Percentiles rank a stretch among this genome's conserved stretches.
Conservation (phyloP, 2,888 invertebrate genomes). For the Ectemnius lituratus region DNA sequence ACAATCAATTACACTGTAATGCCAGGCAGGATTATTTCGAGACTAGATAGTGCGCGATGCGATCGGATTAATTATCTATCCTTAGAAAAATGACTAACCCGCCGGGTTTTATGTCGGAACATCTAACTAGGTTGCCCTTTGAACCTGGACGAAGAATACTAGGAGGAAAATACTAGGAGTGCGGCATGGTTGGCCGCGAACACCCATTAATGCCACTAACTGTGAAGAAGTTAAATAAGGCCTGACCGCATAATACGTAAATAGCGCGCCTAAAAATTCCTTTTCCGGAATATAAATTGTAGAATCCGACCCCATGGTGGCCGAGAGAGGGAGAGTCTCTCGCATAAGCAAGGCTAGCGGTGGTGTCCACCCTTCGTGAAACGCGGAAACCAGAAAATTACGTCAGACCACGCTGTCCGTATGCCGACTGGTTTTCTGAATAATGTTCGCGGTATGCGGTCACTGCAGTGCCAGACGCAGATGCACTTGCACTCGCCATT, state of each 20-base stretch:
- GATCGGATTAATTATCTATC: conserved; percentile 13
- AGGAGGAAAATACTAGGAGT: conserved; percentile 21
- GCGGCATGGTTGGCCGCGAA: conserved; percentile 39
- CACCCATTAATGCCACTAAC: conserved; percentile 23
- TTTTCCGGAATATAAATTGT: conserved; percentile 48
- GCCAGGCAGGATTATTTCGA: conserved; percentile 53
- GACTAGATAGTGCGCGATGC: conserved; percentile 41
- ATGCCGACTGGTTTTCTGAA: conserved; percentile 53
- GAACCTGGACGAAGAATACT: neutral
- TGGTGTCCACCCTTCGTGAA: conserved; percentile 49
- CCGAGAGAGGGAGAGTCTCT: conserved; percentile 11
- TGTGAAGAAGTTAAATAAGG: conserved; percentile 46
- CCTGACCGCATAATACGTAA: conserved; percentile 41
- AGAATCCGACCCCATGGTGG: conserved; percentile 13
- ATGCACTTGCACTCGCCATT: conserved; percentile 25
- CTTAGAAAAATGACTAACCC: no score
- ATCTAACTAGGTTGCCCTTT: no score
- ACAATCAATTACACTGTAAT: conserved; percentile 61
- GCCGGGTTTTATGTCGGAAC: no score
- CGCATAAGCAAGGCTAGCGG: conserved; percentile 41
- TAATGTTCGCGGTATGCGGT: conserved; percentile 57
- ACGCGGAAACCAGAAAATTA: conserved; percentile 70
- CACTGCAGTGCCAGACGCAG: conserved; percentile 54
- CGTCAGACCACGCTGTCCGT: conserved; percentile 57
- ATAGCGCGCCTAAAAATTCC: conserved; percentile 51